Evolutionary conservation across 2,797 vertebrate species (phyloP).

Genomic region (Heliangelus exortis): DNA sequence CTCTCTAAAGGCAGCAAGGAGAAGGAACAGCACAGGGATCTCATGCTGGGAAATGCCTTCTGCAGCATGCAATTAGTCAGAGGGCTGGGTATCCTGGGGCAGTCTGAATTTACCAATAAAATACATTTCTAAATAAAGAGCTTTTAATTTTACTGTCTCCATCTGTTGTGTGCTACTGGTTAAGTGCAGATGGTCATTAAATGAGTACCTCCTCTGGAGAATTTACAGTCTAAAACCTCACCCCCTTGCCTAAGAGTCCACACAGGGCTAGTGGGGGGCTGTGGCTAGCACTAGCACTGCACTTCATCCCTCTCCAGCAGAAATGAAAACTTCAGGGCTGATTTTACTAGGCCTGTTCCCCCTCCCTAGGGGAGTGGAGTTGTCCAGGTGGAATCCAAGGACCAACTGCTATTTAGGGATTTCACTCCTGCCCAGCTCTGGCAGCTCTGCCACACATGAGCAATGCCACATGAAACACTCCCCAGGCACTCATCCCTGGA

Average conservation of each 20-base stretch:
- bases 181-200: conserved; percentile 1
- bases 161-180: neutral
- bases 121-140: neutral
- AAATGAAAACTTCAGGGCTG: neutral
- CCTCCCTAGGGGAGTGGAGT: neutral
- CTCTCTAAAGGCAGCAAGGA: neutral
- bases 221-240: neutral
- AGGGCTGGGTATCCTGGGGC: neutral
- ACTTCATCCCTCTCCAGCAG: neutral
- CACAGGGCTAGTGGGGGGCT: neutral
- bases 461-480: neutral
- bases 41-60: neutral
- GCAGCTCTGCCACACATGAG: neutral
- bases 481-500: neutral
- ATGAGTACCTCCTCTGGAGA: neutral
- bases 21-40: neutral
- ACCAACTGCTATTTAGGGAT: neutral
- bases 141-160: conserved; percentile 7
- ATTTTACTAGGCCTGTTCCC: neutral
- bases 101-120: neutral
- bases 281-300: neutral
- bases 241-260: neutral
- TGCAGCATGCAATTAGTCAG: neutral
- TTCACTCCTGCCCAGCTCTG: neutral
- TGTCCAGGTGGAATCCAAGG: neutral